Percentiles rank a stretch among this genome's conserved stretches.
Conservation (phyloP, 2,888 invertebrate species). For the Ariolimax columbianus region DNA sequence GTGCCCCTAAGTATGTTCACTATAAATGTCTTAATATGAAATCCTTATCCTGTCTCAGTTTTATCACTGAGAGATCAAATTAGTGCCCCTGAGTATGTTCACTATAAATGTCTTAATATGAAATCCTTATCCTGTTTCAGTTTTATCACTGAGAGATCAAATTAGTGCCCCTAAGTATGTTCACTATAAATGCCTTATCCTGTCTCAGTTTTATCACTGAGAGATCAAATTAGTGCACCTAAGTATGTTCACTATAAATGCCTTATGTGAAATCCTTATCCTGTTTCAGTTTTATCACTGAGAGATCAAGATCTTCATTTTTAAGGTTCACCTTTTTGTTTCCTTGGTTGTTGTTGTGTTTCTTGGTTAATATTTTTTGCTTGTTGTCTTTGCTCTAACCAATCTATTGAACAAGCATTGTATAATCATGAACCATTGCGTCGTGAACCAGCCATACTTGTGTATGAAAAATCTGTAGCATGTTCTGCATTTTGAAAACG, state of each 20-base stretch:
- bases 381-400: constrained; percentile 4
- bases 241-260: neutral
- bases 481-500: neutral
- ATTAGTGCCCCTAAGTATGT: too few species aligned
- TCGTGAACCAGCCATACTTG: neutral
- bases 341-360: constrained; percentile 10
- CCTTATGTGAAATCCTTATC: neutral
- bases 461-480: neutral
- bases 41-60: too few species aligned
- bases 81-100: too few species aligned
- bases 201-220: constrained; percentile 47
- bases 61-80: too few species aligned
- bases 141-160: too few species aligned
- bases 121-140: too few species aligned
- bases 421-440: neutral
- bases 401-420: neutral
- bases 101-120: too few species aligned
- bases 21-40: too few species aligned
- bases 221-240: neutral
- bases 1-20: too few species aligned
- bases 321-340: constrained; percentile 46
- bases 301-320: constrained; percentile 41
- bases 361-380: neutral
- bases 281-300: constrained; percentile 47
- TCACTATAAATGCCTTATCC: too few species aligned